These are phyloP conservation scores for Oscheius sp. DNA, from an alignment of 1,140 invertebrate genomes.

Conservation along the genomic window DNA sequence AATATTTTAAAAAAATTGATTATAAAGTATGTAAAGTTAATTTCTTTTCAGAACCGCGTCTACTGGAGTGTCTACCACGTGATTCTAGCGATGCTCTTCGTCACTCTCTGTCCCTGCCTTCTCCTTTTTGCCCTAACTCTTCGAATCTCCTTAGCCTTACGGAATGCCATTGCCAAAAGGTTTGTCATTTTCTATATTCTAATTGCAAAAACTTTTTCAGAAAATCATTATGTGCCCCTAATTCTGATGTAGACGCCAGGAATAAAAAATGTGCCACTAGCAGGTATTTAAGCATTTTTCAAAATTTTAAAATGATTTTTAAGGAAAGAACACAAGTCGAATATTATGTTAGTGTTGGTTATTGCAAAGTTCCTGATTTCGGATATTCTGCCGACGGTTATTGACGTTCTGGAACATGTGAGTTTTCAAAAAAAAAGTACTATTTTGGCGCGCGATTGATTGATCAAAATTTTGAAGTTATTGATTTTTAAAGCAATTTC, in stretches of 20 bases:
- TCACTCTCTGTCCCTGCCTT: slow-evolving; percentile 52
- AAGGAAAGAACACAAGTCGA: slow-evolving; percentile 56
- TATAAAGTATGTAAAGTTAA: too few species aligned
- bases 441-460: too few species aligned
- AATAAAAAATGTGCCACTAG: slow-evolving; percentile 28
- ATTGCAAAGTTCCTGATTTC: slow-evolving; percentile 57
- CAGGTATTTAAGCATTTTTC: too few species aligned
- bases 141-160: slow-evolving; percentile 51
- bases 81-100: slow-evolving; percentile 50
- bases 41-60: slow-evolving; percentile 47
- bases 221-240: slow-evolving; percentile 46
- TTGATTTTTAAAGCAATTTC: too few species aligned
- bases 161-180: slow-evolving; percentile 23
- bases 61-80: slow-evolving; percentile 59
- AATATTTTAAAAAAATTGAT: too few species aligned
- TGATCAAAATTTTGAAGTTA: too few species aligned
- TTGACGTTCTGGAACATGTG: slow-evolving; percentile 56
- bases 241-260: slow-evolving; percentile 35
- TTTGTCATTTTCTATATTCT: not conserved
- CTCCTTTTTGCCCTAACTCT: slow-evolving; percentile 52
- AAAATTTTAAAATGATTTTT: not conserved
- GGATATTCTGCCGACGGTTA: slow-evolving; percentile 54
- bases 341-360: slow-evolving; percentile 54
- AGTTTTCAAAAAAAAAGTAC: too few species aligned
- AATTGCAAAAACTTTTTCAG: slow-evolving; percentile 1